A percentile compares a stretch with the other conserved stretches of the same genome.
phyloP scores from a whole-genome alignment of 2,888 invertebrate species.

The Melieria omissa region DNA sequence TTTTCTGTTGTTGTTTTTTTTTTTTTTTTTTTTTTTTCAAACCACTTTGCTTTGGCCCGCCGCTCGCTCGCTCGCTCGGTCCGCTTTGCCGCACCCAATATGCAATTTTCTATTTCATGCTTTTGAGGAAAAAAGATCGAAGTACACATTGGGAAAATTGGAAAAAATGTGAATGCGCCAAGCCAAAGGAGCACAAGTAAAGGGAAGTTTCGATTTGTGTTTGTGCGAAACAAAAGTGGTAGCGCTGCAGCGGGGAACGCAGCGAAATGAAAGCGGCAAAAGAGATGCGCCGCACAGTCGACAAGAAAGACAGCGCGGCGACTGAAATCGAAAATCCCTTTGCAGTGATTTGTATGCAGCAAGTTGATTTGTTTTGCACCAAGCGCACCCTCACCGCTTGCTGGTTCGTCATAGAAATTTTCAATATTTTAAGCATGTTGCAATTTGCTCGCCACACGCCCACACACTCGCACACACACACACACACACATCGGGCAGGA shows the following conservation, averaged over 20 bases:
- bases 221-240: constrained; percentile 22
- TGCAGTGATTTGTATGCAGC: constrained; percentile 35
- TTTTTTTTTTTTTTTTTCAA: not conserved
- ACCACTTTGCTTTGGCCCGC: not conserved
- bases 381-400: not conserved
- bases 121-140: not conserved
- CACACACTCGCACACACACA: not conserved
- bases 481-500: not conserved
- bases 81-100: not conserved
- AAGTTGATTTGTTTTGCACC: constrained; percentile 24
- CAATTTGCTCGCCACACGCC: not conserved
- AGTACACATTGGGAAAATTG: constrained; percentile 29
- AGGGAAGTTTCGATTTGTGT: constrained; percentile 36
- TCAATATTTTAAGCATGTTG: not conserved
- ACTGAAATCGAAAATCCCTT: constrained; percentile 35
- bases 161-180: constrained; percentile 29
- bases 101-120: constrained; percentile 21
- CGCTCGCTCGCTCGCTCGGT: no score
- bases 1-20: constrained; percentile 1
- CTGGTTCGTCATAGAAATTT: not conserved
- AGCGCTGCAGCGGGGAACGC: constrained; percentile 5
- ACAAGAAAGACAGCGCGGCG: not conserved
- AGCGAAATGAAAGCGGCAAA: constrained; percentile 15
- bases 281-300: constrained; percentile 1
- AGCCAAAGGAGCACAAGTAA: constrained; percentile 44